These are phyloP conservation scores for Apodemus speciosus DNA, from an alignment of 2,113 vertebrate species.

Conservation along the genomic window DNA sequence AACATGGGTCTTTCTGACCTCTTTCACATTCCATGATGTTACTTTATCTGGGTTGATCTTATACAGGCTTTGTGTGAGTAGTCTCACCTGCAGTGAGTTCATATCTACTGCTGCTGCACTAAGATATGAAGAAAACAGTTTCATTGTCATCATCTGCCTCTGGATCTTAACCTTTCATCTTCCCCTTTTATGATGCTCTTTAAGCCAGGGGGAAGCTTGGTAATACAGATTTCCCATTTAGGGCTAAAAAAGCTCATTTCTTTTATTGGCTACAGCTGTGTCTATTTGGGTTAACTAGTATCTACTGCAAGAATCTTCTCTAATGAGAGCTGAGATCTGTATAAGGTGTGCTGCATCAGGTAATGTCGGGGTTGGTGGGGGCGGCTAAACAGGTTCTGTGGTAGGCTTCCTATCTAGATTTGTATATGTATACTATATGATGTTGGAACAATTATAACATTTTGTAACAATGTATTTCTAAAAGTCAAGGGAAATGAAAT, in stretches of 20 bases:
- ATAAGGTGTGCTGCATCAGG: neutral
- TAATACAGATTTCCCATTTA: neutral
- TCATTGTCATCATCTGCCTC: neutral
- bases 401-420: neutral
- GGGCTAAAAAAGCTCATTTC: neutral
- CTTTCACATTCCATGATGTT: neutral
- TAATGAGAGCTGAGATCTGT: neutral
- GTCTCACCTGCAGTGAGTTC: neutral
- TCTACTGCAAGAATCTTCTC: neutral
- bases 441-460: neutral
- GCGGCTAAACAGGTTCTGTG: neutral
- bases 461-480: neutral
- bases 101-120: neutral
- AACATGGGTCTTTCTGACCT: neutral
- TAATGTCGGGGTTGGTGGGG: neutral
- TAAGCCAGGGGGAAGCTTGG: neutral
- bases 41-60: neutral
- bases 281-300: neutral
- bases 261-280: neutral
- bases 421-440: neutral
- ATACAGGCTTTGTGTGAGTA: neutral
- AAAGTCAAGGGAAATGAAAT: too few relatives aligned
- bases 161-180: neutral
- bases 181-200: neutral
- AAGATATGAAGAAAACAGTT: neutral